Conservation (phyloP, 2,113 vertebrate genomes). For the Brachionichthys hirsutus region DNA sequence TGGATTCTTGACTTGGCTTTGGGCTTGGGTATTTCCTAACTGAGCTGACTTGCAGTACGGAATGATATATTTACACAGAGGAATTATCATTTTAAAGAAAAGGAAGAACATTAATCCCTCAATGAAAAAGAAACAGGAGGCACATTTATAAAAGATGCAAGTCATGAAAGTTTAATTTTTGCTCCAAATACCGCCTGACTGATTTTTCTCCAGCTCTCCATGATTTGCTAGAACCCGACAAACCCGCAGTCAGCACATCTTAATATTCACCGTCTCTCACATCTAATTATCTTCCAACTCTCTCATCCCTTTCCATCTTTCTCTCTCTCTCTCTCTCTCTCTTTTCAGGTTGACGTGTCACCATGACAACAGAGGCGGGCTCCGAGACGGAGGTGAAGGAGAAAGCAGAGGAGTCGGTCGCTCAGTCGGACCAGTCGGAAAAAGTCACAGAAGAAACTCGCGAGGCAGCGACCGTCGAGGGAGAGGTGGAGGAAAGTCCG, state of each 20-base stretch:
- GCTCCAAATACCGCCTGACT: conserved; percentile 2
- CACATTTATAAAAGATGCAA: conserved; percentile 63
- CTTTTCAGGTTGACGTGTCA: conserved; percentile 76
- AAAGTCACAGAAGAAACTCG: conserved; percentile 67
- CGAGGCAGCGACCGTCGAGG: conserved; percentile 70
- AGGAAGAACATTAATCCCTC: neutral
- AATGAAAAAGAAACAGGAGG: neutral
- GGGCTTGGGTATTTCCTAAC: neutral
- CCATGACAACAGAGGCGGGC: conserved; percentile 92
- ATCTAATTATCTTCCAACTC: neutral
- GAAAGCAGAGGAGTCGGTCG: conserved; percentile 73
- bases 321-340: neutral
- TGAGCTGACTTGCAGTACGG: neutral
- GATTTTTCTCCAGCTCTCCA: conserved; percentile 1
- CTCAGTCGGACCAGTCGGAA: conserved; percentile 52
- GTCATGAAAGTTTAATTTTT: conserved; percentile 41
- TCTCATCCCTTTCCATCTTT: neutral
- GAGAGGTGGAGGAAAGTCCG: conserved; percentile 73
- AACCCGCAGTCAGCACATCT: too few relatives aligned
- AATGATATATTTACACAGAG: neutral
- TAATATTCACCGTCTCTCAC: too few relatives aligned
- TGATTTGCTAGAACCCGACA: neutral
- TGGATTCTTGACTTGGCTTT: neutral
- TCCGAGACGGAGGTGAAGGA: conserved; percentile 89
- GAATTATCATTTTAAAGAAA: conserved; percentile 1